Conservation (phyloP, 2,888 invertebrate species). For the Hirudinaria manillensis region DNA sequence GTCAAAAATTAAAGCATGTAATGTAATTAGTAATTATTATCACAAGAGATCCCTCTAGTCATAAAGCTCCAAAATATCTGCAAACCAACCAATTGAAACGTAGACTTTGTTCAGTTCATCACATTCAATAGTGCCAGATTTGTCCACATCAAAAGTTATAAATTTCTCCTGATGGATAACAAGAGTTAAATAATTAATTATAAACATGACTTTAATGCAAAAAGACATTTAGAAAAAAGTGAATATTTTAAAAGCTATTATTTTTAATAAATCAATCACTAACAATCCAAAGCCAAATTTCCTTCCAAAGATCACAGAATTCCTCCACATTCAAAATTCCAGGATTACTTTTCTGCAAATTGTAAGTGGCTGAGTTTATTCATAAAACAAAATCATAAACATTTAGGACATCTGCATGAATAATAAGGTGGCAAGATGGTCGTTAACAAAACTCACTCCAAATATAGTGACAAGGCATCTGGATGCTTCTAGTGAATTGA, state of each 20-base stretch:
- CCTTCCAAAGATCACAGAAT: conserved; percentile 12
- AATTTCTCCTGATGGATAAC: conserved; percentile 20
- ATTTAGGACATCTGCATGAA: too few species aligned
- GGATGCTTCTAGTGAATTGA: conserved; percentile 21
- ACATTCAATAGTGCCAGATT: conserved; percentile 25
- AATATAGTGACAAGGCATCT: conserved; percentile 20
- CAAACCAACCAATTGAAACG: conserved; percentile 16
- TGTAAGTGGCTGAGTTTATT: neutral
- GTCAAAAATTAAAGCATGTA: too few species aligned
- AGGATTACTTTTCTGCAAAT: neutral
- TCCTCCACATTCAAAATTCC: conserved; percentile 5
- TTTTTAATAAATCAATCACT: neutral
- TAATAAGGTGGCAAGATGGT: too few species aligned
- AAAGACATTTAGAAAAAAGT: too few species aligned
- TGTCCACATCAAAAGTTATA: conserved; percentile 24
- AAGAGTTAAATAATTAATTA: neutral
- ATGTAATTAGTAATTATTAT: too few species aligned
- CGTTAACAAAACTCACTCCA: conserved; percentile 12
- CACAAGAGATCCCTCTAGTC: too few species aligned
- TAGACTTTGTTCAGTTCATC: conserved; percentile 21
- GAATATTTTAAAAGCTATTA: neutral
- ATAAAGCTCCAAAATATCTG: too few species aligned
- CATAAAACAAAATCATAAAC: neutral
- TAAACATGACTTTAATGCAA: neutral
- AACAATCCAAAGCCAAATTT: conserved; percentile 1